Percentiles rank a stretch among this genome's conserved stretches.
phyloP scores from a whole-genome alignment of 2,888 invertebrate species.

The Cyrtodaria siliqua region DNA sequence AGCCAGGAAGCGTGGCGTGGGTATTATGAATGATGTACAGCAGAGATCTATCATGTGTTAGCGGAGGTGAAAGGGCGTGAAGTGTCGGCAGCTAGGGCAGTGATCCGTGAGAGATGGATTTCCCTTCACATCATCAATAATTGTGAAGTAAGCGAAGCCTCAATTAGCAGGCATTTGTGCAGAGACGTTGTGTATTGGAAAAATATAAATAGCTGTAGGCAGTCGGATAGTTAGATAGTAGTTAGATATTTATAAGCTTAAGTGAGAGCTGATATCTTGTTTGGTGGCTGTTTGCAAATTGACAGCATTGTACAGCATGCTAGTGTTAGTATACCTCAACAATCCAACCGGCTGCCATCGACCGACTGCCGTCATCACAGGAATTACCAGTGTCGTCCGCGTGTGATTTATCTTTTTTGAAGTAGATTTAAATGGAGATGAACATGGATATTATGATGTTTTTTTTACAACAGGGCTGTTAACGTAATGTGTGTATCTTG shows the following conservation, averaged over 20 bases:
- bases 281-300: conserved; percentile 6
- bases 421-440: conserved; percentile 37
- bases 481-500: conserved; percentile 43
- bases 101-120: conserved; percentile 54
- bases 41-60: conserved; percentile 17
- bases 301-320: conserved; percentile 1
- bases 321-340: too few species aligned
- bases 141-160: conserved; percentile 65
- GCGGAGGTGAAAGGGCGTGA: conserved; percentile 48
- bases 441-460: conserved; percentile 44
- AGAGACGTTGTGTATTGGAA: conserved; percentile 65
- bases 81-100: conserved; percentile 37
- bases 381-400: too few species aligned
- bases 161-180: conserved; percentile 63
- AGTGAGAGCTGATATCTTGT: conserved; percentile 42
- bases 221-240: conserved; percentile 53
- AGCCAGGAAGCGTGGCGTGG: too few species aligned
- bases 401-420: conserved; percentile 11
- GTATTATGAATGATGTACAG: too few species aligned
- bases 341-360: too few species aligned
- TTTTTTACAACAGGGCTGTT: conserved; percentile 46
- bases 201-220: conserved; percentile 67
- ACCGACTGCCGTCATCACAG: too few species aligned
- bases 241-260: conserved; percentile 57
- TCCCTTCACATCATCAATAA: conserved; percentile 62